Percentiles rank a stretch among this genome's conserved stretches.
These are phyloP conservation scores for Formica aserva DNA, from an alignment of 2,888 invertebrate species.

Conservation along the genomic window DNA sequence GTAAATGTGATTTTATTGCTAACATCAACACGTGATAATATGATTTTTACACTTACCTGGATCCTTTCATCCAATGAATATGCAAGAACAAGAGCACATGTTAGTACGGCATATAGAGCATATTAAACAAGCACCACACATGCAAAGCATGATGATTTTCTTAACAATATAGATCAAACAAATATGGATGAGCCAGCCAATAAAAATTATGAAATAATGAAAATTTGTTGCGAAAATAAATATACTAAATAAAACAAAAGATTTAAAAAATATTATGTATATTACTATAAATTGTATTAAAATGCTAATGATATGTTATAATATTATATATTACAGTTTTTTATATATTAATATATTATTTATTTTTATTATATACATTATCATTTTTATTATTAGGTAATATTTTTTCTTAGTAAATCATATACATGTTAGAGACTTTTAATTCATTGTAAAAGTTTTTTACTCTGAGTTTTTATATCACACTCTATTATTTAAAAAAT, in stretches of 20 bases:
- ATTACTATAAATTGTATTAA: background rate
- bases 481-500: conserved; percentile 14
- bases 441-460: background rate
- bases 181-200: background rate
- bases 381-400: conserved; percentile 1
- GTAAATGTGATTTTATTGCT: conserved; percentile 29
- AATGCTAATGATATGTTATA: background rate
- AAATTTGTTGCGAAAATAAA: background rate
- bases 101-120: conserved; percentile 52
- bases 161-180: conserved; percentile 4
- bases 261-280: conserved; percentile 27
- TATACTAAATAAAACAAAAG: background rate
- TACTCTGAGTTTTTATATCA: conserved; percentile 25
- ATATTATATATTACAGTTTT: conserved; percentile 5
- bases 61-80: conserved; percentile 69
- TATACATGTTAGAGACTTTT: conserved; percentile 15
- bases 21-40: conserved; percentile 6
- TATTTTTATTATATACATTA: background rate
- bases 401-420: background rate
- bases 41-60: conserved; percentile 73
- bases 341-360: background rate
- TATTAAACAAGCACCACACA: conserved; percentile 47
- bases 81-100: conserved; percentile 64
- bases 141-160: conserved; percentile 55
- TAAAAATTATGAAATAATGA: conserved; percentile 4